These are phyloP conservation scores for Rhinella marina DNA, from an alignment of 2,797 vertebrate genomes.

Conservation along the genomic window DNA sequence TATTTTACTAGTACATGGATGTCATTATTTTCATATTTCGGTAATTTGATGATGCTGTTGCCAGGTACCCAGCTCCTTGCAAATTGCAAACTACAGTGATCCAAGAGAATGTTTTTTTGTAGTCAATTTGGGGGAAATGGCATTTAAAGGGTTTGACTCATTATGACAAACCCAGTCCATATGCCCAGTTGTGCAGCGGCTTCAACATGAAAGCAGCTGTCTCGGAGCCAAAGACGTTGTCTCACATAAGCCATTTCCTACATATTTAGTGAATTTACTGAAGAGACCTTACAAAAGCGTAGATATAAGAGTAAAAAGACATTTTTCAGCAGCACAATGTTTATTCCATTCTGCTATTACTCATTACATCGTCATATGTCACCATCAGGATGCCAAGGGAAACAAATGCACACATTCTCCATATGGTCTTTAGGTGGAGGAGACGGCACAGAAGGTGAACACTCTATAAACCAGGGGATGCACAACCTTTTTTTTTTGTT, in stretches of 20 bases:
- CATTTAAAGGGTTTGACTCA: too few relatives aligned
- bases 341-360: slow-evolving; percentile 55
- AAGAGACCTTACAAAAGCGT: not conserved
- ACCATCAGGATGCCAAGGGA: slow-evolving; percentile 33
- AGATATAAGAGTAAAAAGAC: not conserved
- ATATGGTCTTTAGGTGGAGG: slow-evolving; percentile 29
- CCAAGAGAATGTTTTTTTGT: too few relatives aligned
- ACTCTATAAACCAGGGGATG: not conserved
- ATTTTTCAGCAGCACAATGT: slow-evolving; percentile 28
- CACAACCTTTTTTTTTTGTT: too few relatives aligned
- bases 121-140: too few relatives aligned
- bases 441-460: not conserved
- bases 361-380: slow-evolving; percentile 53
- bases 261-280: not conserved
- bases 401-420: slow-evolving; percentile 29
- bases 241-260: not conserved
- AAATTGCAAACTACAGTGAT: too few relatives aligned
- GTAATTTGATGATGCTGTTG: too few relatives aligned
- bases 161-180: too few relatives aligned
- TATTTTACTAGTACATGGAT: too few relatives aligned
- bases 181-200: too few relatives aligned
- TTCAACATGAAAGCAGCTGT: too few relatives aligned
- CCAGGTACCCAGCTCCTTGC: too few relatives aligned
- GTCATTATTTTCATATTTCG: too few relatives aligned
- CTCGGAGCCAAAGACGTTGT: not conserved